Evolutionary conservation across 2,888 invertebrate genomes (phyloP), one percentile per base, ranked within the genome.

Genomic region (Ennomos quercinarius): DNA sequence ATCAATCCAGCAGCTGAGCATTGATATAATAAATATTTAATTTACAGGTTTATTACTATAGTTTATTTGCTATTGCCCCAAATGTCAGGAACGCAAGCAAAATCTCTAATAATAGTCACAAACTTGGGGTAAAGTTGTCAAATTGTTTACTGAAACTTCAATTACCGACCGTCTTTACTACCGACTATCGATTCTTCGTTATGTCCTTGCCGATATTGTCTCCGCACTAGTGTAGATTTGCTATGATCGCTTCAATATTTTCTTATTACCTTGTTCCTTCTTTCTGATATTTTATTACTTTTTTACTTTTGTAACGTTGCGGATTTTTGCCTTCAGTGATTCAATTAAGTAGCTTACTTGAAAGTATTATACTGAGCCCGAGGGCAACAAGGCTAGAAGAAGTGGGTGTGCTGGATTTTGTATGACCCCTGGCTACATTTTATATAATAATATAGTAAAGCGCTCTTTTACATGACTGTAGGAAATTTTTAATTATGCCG

Each of bases 191-290:
- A 42, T 27, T 27, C 27, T 1, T 56, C 61, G 51, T 52, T 56
- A 61, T 43, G 51, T 56, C 43, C 44, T 37, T 51, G 35, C 17
- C 47, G 55, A 47, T 42, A 51, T 47, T 36, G n/a, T 37, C 38
- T 38, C 55, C 11, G 11, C 43, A 52, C 56, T 61, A 61, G 45
- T 41, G 9, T 52, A 27, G 39, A 51, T 51, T 43, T 47, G 46
- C 51, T 47, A 56, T 34, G 44, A 52, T 56, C 35, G 37, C 40
- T 48, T 56, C 61, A 52, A 56, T 61, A 48, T 61, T 56, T 51
- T 61, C 51, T 41, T 46, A 47, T 46, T 17, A 11, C 38, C 10
- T 13, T 43, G 35, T 51, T 47, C 43, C 12, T 35, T 49, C 9
- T 34, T 37, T 38, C 42, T 13, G 46, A 42, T 40, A 12, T 50